Percentiles rank a stretch among this genome's conserved stretches.
Conservation (phyloP, 1,140 invertebrate species). For the Caenorhabditis latens region DNA sequence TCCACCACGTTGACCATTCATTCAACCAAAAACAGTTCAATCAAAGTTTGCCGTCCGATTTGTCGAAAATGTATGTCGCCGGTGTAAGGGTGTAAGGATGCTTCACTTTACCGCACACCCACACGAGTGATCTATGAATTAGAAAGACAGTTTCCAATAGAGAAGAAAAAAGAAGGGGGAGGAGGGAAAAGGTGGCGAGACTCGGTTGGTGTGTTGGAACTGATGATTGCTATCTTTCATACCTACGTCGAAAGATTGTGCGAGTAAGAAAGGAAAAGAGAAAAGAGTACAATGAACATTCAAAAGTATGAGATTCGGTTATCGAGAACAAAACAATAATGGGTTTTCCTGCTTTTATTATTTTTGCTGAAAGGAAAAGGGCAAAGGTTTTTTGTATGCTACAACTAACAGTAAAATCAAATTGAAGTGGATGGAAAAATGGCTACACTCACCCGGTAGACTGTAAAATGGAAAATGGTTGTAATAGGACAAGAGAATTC, state of each 20-base stretch:
- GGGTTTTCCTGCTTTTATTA: neutral
- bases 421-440: slow-evolving; percentile 23
- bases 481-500: slow-evolving; percentile 4
- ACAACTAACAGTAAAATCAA: neutral
- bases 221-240: slow-evolving; percentile 22
- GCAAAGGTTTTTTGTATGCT: neutral
- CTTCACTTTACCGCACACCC: neutral
- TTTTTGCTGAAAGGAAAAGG: neutral
- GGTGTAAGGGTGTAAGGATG: neutral
- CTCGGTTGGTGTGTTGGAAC: slow-evolving; percentile 38
- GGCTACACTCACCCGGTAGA: neutral
- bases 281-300: slow-evolving; percentile 35
- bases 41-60: slow-evolving; percentile 19
- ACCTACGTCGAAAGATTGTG: slow-evolving; percentile 28
- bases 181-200: slow-evolving; percentile 28
- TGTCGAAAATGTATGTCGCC: neutral
- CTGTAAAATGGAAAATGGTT: slow-evolving; percentile 4
- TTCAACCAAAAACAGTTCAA: slow-evolving; percentile 18
- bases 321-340: slow-evolving; percentile 17
- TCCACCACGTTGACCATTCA: slow-evolving; percentile 1
- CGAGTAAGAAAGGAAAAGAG: neutral
- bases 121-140: slow-evolving; percentile 36
- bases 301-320: slow-evolving; percentile 20
- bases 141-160: slow-evolving; percentile 2
- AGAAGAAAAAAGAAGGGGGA: neutral